phyloP scores from a whole-genome alignment of 2,113 vertebrate species.

The Hiodon tergisus region DNA sequence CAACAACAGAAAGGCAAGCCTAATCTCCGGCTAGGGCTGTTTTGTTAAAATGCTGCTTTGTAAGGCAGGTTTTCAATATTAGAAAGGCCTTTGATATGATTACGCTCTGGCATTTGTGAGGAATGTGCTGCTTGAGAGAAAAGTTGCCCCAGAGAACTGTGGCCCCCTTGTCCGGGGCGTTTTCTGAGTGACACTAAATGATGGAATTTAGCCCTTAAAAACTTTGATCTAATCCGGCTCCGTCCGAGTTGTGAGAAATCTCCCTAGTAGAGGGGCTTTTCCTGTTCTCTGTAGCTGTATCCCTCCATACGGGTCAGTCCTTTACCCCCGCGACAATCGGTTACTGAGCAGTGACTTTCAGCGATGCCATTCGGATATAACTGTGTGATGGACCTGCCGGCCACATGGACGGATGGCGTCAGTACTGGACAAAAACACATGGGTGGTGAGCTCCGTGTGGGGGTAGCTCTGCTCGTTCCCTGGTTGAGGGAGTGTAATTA shows the following conservation, averaged over 20 bases:
- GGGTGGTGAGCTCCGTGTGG: too few species aligned
- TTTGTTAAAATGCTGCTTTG: background rate
- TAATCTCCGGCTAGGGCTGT: background rate
- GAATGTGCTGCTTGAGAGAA: background rate
- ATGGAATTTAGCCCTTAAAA: background rate
- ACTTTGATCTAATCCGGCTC: too few species aligned
- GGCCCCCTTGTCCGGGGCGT: background rate
- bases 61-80: background rate
- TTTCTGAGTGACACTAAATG: background rate
- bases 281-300: background rate
- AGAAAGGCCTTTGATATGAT: conserved; percentile 16
- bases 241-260: too few species aligned
- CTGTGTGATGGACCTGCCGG: too few species aligned
- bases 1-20: background rate
- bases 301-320: too few species aligned
- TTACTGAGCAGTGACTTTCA: too few species aligned
- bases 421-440: background rate
- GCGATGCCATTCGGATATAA: too few species aligned
- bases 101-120: conserved; percentile 20
- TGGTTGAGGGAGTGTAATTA: background rate
- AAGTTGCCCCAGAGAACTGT: background rate
- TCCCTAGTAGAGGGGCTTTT: background rate
- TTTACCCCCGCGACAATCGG: too few species aligned
- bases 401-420: background rate
- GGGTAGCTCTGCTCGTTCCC: background rate